Percentiles rank a stretch among this genome's conserved stretches.
phyloP scores from a whole-genome alignment of 2,888 invertebrate species.

The Buathra laborator region DNA sequence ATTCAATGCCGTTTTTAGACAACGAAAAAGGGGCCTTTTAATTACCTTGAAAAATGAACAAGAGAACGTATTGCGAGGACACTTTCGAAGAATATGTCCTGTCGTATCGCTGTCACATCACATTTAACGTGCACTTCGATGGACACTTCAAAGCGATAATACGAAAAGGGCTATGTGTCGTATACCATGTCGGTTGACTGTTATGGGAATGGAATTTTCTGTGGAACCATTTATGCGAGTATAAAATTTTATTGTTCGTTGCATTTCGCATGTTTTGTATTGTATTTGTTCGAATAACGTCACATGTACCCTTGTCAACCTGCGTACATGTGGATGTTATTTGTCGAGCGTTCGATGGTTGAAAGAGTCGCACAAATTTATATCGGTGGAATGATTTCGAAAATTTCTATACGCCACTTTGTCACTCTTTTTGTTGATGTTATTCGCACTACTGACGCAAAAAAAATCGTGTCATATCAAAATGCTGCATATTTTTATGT shows the following conservation, averaged over 20 bases:
- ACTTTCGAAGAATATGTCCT: not conserved
- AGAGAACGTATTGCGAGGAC: no score
- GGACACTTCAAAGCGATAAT: not conserved
- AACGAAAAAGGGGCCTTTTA: no score
- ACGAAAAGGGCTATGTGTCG: slow-evolving; percentile 4
- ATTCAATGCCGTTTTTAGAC: not conserved
- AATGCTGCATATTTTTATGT: not conserved
- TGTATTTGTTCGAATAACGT: slow-evolving; percentile 1
- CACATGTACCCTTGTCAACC: not conserved
- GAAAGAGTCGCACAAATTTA: not conserved
- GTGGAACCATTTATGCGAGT: slow-evolving; percentile 22
- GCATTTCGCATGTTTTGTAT: not conserved
- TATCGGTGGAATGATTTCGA: not conserved
- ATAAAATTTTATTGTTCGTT: slow-evolving; percentile 52
- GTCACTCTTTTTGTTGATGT: not conserved
- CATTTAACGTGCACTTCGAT: not conserved
- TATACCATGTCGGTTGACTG: not conserved
- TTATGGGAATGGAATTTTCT: slow-evolving; percentile 16
- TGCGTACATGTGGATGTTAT: not conserved
- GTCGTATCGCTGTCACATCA: not conserved
- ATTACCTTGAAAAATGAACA: no score
- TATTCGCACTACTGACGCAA: not conserved
- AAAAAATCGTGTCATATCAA: not conserved
- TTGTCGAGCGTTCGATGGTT: not conserved
- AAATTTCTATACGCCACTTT: not conserved